A percentile compares a stretch with the other conserved stretches of the same genome.
phyloP scores from a whole-genome alignment of 2,888 invertebrate genomes.

The Eupithecia dodoneata region DNA sequence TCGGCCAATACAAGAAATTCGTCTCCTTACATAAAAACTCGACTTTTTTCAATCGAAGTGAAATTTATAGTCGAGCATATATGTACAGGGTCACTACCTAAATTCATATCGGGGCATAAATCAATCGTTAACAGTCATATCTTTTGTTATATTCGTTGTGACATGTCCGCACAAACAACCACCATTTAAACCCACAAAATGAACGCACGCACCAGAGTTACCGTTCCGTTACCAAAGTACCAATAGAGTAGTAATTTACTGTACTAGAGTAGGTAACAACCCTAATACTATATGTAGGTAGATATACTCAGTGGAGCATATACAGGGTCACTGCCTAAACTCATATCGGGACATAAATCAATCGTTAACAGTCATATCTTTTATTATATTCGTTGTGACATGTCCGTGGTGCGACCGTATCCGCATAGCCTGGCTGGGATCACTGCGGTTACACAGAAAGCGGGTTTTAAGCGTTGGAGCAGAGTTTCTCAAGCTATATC shows the following conservation, averaged over 20 bases:
- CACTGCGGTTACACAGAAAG: constrained; percentile 5
- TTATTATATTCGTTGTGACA: constrained; percentile 26
- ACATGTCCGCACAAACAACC: too few relatives aligned
- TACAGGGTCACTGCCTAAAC: constrained; percentile 10
- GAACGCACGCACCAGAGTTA: too few relatives aligned
- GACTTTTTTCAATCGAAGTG: too few relatives aligned
- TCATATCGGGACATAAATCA: constrained; percentile 19
- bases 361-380: constrained; percentile 26
- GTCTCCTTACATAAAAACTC: too few relatives aligned
- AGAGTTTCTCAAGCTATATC: neutral
- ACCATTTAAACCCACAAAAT: too few relatives aligned
- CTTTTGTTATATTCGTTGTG: too few relatives aligned
- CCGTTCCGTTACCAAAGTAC: neutral
- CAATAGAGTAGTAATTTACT: neutral
- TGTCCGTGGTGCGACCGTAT: constrained; percentile 14
- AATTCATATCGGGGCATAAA: too few relatives aligned
- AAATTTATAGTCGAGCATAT: too few relatives aligned
- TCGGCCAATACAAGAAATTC: too few relatives aligned
- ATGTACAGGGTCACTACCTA: too few relatives aligned
- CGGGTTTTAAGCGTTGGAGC: neutral
- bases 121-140: too few relatives aligned
- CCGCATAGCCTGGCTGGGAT: constrained; percentile 3
- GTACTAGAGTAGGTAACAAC: neutral
- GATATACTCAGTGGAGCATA: neutral
- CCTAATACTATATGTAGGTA: neutral